Conservation (phyloP, 2,797 vertebrate genomes). For the Halcyon chelicuti region DNA sequence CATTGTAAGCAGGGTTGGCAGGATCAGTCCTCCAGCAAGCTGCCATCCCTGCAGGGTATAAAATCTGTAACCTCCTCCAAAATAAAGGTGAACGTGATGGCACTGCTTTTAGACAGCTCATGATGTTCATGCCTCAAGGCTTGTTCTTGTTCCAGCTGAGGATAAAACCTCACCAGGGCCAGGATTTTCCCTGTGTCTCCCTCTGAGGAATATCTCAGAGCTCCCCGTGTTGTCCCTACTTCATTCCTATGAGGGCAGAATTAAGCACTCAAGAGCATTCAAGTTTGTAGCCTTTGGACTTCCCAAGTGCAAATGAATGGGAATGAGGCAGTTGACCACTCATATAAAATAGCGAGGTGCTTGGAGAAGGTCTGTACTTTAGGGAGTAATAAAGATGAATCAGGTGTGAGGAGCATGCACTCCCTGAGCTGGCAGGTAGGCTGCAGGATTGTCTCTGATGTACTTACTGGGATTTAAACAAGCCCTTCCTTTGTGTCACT, state of each 20-base stretch:
- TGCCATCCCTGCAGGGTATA: slow-evolving; percentile 13
- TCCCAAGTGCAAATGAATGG: not conserved
- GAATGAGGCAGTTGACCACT: not conserved
- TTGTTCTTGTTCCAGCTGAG: not conserved
- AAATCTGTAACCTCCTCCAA: slow-evolving; percentile 31
- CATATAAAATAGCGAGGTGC: not conserved
- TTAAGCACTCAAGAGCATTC: not conserved
- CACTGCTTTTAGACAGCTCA: not conserved
- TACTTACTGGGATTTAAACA: not conserved
- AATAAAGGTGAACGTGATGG: not conserved
- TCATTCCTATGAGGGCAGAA: not conserved
- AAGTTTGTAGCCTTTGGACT: not conserved
- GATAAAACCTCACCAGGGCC: not conserved
- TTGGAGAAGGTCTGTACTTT: not conserved
- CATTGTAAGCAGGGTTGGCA: not conserved
- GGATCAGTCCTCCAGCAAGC: not conserved
- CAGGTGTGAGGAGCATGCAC: not conserved
- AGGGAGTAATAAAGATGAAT: not conserved
- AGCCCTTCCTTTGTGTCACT: not conserved
- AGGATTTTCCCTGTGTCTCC: not conserved
- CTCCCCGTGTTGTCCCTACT: not conserved
- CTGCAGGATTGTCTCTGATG: not conserved
- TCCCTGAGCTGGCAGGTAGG: not conserved
- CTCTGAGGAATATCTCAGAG: not conserved
- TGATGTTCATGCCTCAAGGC: not conserved